These are phyloP conservation scores for Caenorhabditis inopinata DNA, from an alignment of 1,140 invertebrate genomes.

Conservation along the genomic window DNA sequence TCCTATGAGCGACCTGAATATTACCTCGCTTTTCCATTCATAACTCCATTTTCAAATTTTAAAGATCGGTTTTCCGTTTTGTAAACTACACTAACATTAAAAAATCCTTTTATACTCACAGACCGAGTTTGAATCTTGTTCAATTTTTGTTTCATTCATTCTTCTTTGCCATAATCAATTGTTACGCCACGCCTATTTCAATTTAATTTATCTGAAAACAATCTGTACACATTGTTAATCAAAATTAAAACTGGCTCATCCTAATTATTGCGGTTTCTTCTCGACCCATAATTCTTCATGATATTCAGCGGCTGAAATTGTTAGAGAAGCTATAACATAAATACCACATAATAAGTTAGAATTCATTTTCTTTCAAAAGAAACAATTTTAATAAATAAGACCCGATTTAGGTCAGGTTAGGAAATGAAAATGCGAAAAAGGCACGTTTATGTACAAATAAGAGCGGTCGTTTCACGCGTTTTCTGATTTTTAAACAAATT, in stretches of 20 bases:
- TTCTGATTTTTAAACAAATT: background rate
- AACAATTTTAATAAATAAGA: conserved; percentile 22
- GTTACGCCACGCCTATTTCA: too few relatives aligned
- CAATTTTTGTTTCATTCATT: background rate
- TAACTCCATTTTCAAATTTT: conserved; percentile 7
- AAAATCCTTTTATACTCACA: background rate
- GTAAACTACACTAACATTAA: background rate
- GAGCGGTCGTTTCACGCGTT: background rate
- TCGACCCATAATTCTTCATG: too few relatives aligned
- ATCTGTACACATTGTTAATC: too few relatives aligned
- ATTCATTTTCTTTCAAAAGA: background rate
- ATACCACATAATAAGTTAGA: background rate
- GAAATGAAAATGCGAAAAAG: background rate
- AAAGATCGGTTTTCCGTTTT: background rate
- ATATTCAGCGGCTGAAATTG: too few relatives aligned
- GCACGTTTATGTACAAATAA: conserved; percentile 27
- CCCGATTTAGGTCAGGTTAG: conserved; percentile 6
- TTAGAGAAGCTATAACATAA: background rate
- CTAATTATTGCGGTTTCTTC: too few relatives aligned
- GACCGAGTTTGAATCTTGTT: background rate
- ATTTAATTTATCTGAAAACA: too few relatives aligned
- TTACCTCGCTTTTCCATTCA: background rate
- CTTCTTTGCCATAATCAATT: background rate
- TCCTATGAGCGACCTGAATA: background rate
- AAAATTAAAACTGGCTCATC: too few relatives aligned